phyloP scores from a whole-genome alignment of 2,797 vertebrate species.

The Enteromius radiatus region DNA sequence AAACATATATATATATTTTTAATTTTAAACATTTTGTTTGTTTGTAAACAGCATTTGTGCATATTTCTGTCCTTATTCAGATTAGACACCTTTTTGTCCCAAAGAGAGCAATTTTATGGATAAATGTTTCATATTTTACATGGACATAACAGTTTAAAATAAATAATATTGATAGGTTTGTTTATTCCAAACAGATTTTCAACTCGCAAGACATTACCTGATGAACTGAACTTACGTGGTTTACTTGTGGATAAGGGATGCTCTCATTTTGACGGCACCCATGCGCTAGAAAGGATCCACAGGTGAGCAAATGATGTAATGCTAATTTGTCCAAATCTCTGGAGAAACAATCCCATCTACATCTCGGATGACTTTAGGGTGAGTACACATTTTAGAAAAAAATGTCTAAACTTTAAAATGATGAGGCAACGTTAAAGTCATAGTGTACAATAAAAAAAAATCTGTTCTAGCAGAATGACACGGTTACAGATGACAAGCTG shows the following conservation, averaged over 20 bases:
- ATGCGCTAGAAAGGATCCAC: too few relatives aligned
- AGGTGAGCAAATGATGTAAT: too few relatives aligned
- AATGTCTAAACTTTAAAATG: neutral
- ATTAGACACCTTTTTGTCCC: neutral
- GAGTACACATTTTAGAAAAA: neutral
- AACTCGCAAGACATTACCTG: neutral
- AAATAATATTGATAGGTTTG: neutral
- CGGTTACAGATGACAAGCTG: constrained; percentile 1
- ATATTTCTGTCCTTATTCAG: neutral
- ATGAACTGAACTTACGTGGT: neutral
- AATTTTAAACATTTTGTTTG: too few relatives aligned
- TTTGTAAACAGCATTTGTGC: neutral
- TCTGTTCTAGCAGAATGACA: neutral
- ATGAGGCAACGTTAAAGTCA: neutral
- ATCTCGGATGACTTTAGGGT: neutral
- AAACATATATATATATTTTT: too few relatives aligned
- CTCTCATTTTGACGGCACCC: neutral
- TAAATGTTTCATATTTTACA: neutral
- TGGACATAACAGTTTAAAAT: too few relatives aligned
- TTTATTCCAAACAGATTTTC: neutral
- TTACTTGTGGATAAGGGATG: neutral
- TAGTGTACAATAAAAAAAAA: too few relatives aligned
- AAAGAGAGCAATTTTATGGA: neutral
- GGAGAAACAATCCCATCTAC: neutral
- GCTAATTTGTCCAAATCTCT: neutral